Percentiles rank a stretch among this genome's conserved stretches.
phyloP scores from a whole-genome alignment of 1,140 invertebrate species.

The Orchestia grillus region DNA sequence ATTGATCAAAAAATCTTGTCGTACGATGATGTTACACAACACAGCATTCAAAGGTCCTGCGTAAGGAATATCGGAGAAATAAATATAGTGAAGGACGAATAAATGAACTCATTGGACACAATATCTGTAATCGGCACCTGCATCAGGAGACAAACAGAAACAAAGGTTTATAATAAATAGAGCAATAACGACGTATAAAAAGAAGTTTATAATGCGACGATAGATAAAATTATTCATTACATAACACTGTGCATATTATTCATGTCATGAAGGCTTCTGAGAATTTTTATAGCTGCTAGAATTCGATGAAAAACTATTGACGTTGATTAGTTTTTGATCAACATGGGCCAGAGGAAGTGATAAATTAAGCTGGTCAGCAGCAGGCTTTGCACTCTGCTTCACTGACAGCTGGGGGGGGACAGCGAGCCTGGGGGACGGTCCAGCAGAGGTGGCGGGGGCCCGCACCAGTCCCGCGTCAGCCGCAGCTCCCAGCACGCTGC shows the following conservation, averaged over 20 bases:
- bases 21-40: not conserved
- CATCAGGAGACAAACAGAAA: not conserved
- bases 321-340: conserved; percentile 12
- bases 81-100: not conserved
- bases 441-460: not conserved
- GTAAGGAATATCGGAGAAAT: not conserved
- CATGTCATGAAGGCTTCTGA: conserved; percentile 24
- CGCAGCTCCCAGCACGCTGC: not conserved
- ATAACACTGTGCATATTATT: conserved; percentile 17
- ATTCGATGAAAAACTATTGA: conserved; percentile 10
- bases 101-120: not conserved
- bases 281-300: not conserved
- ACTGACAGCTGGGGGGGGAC: not conserved
- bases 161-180: conserved; percentile 4
- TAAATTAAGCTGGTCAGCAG: not conserved
- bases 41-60: not conserved
- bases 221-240: conserved; percentile 37
- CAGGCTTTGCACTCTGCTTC: not conserved
- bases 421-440: not conserved
- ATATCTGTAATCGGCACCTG: not conserved
- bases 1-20: not conserved
- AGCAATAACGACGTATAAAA: conserved; percentile 38
- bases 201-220: not conserved
- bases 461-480: not conserved
- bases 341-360: not conserved